Conservation (phyloP, 2,113 vertebrate genomes). For the Polyodon spathula region DNA sequence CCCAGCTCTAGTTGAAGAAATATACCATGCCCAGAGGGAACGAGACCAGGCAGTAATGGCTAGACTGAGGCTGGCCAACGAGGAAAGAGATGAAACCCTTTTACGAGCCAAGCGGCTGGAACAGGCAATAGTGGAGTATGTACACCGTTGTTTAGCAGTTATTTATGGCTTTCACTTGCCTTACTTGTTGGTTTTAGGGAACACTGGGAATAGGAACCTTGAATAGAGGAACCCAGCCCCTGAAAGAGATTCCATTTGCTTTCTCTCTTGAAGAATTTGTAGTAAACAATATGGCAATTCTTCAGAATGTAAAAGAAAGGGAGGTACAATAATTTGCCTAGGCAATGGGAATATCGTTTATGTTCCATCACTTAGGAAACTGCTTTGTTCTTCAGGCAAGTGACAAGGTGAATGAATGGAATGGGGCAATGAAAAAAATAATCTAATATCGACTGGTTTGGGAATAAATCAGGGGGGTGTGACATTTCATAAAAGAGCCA, state of each 20-base stretch:
- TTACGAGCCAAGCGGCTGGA: constrained; percentile 59
- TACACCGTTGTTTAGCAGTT: constrained; percentile 27
- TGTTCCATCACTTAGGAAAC: constrained; percentile 20
- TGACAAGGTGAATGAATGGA: constrained; percentile 38
- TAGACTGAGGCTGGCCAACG: constrained; percentile 67
- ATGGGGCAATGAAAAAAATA: constrained; percentile 33
- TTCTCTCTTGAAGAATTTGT: constrained; percentile 12
- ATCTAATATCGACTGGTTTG: constrained; percentile 55
- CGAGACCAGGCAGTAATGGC: constrained; percentile 73
- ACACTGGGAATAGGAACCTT: constrained; percentile 9
- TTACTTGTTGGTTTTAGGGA: constrained; percentile 14
- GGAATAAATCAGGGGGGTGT: constrained; percentile 56
- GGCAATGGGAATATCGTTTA: constrained; percentile 21
- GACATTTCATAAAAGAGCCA: constrained; percentile 50
- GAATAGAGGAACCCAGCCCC: background rate
- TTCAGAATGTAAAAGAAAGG: constrained; percentile 7
- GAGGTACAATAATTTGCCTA: constrained; percentile 20
- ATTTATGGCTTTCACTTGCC: background rate
- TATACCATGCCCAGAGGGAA: constrained; percentile 70
- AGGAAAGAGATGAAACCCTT: constrained; percentile 73
- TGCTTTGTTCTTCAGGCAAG: constrained; percentile 35
- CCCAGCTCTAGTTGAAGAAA: constrained; percentile 72
- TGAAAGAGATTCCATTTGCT: constrained; percentile 17
- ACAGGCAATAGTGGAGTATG: constrained; percentile 60
- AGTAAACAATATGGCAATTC: constrained; percentile 14